These are phyloP conservation scores for Parapristionchus giblindavisi DNA, from an alignment of 2,888 invertebrate genomes.

Conservation along the genomic window DNA sequence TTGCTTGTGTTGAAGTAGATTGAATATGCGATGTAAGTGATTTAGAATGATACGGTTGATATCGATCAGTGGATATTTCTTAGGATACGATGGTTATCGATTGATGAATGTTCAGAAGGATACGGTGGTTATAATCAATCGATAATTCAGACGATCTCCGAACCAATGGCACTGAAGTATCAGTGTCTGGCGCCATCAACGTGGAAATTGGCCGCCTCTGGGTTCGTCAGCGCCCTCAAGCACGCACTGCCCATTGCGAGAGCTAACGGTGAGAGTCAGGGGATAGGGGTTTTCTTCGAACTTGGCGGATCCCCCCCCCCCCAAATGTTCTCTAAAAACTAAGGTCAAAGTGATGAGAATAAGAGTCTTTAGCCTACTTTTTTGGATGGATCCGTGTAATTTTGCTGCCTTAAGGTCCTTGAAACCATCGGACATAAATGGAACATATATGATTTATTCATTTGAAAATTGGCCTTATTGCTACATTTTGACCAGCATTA, in stretches of 20 bases:
- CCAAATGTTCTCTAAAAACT: too few relatives aligned
- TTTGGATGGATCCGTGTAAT: too few relatives aligned
- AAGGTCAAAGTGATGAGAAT: too few relatives aligned
- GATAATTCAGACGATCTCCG: conserved; percentile 77
- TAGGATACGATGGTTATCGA: neutral
- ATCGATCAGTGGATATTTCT: neutral
- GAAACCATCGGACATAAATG: too few relatives aligned
- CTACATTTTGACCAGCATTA: too few relatives aligned
- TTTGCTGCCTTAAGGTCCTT: too few relatives aligned
- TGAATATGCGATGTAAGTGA: neutral
- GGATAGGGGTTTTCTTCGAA: too few relatives aligned
- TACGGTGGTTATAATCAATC: neutral
- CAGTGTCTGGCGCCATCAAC: conserved; percentile 82
- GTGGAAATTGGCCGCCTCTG: conserved; percentile 84
- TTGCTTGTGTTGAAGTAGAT: neutral
- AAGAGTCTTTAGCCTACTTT: too few relatives aligned
- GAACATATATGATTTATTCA: too few relatives aligned
- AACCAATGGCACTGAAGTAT: conserved; percentile 83
- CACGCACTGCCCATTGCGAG: conserved; percentile 88
- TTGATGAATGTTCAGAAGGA: neutral
- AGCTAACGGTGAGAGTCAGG: conserved; percentile 76
- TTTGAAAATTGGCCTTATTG: too few relatives aligned
- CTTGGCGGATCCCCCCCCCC: too few relatives aligned
- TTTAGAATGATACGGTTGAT: neutral
- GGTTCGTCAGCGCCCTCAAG: conserved; percentile 81